Percentiles rank a stretch among this genome's conserved stretches.
Evolutionary conservation across 2,113 vertebrate genomes (phyloP).

Genomic region (Penelope pileata): DNA sequence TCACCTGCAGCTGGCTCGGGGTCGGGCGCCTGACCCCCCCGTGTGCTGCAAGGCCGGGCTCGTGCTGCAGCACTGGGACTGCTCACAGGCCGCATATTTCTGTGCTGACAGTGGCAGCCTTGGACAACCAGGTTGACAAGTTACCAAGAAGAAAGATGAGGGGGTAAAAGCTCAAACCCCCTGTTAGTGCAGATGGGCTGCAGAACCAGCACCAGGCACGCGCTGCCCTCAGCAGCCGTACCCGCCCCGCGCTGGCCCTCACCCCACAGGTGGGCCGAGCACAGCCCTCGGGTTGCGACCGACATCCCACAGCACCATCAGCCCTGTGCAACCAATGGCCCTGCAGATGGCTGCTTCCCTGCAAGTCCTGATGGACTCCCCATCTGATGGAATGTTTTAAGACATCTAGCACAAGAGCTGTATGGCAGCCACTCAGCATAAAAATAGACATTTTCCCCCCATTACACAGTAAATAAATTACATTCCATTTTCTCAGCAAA

Average conservation of each 20-base stretch:
- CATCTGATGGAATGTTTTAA: neutral
- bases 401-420: neutral
- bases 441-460: neutral
- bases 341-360: neutral
- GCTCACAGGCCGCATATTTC: too few relatives aligned
- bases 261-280: too few relatives aligned
- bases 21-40: too few relatives aligned
- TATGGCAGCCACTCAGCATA: neutral
- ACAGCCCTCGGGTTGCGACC: neutral
- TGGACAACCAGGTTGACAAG: rapidly evolving
- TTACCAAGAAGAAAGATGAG: rapidly evolving
- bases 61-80: rapidly evolving
- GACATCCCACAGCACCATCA: rapidly evolving
- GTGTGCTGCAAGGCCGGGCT: too few relatives aligned
- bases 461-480: neutral
- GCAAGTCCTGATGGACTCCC: neutral
- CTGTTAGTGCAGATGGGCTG: neutral
- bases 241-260: too few relatives aligned
- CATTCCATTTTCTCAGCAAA: neutral
- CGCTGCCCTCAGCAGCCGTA: too few relatives aligned
- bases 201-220: rapidly evolving
- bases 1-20: neutral
- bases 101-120: neutral
- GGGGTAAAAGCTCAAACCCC: neutral
- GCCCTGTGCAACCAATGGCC: rapidly evolving